Conservation (phyloP, 2,797 vertebrate species). For the Atherinosoma microstoma region DNA sequence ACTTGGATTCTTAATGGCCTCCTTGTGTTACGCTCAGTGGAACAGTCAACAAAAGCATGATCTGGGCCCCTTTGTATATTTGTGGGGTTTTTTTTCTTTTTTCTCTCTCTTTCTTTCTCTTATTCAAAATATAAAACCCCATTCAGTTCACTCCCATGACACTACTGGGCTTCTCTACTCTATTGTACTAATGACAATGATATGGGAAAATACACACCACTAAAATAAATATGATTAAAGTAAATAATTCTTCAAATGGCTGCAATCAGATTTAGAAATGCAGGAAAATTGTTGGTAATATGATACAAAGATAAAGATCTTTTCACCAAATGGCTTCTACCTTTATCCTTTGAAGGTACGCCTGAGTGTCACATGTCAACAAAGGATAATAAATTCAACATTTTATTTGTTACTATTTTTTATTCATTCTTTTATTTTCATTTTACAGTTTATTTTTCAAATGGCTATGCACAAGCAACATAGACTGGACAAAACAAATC, state of each 20-base stretch:
- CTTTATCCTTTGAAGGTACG: not conserved
- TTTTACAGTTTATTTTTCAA: too few species aligned
- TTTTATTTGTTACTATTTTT: not conserved
- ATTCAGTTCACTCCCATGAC: slow-evolving; percentile 9
- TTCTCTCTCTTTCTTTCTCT: not conserved
- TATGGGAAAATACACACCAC: slow-evolving; percentile 24
- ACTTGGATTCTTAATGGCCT: slow-evolving; percentile 58
- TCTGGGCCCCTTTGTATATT: slow-evolving; percentile 31
- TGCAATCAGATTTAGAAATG: slow-evolving; percentile 19
- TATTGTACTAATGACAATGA: slow-evolving; percentile 13
- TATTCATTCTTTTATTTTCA: too few species aligned
- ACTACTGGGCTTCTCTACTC: slow-evolving; percentile 20
- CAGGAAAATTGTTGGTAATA: slow-evolving; percentile 8
- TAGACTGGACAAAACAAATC: too few species aligned
- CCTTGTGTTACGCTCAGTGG: slow-evolving; percentile 49
- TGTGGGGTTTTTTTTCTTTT: not conserved
- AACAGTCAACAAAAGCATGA: slow-evolving; percentile 52
- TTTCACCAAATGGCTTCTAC: not conserved
- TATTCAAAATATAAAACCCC: slow-evolving; percentile 29
- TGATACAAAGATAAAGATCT: slow-evolving; percentile 9
- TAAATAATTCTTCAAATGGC: slow-evolving; percentile 20
- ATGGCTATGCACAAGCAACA: too few species aligned
- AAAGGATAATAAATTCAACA: slow-evolving; percentile 16
- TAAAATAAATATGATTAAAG: slow-evolving; percentile 34
- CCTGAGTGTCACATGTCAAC: slow-evolving; percentile 9